Evolutionary conservation across 2,888 invertebrate species (phyloP).

Genomic region (Xanthostigma xanthostigma): DNA sequence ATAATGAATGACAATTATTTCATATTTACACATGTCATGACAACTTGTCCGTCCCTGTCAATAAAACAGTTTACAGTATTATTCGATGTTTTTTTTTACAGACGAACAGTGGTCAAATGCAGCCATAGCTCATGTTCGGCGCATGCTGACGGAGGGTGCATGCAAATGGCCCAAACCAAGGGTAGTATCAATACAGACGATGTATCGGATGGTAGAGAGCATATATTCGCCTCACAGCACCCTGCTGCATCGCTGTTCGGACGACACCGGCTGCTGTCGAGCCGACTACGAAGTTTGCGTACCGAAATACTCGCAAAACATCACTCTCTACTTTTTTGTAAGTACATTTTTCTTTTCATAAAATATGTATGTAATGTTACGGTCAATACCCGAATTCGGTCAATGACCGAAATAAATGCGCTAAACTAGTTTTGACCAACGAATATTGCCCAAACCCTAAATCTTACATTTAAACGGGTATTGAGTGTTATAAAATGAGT

Average conservation of each 20-base stretch:
- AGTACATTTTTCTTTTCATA: slow-evolving; percentile 29
- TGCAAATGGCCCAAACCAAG: slow-evolving; percentile 59
- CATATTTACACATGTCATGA: no score
- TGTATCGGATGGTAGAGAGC: slow-evolving; percentile 47
- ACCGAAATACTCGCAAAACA: slow-evolving; percentile 52
- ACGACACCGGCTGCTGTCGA: slow-evolving; percentile 77
- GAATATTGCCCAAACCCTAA: no score
- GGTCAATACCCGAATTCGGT: no score
- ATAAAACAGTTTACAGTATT: no score
- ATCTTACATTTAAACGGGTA: no score
- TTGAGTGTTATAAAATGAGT: no score
- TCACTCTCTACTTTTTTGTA: slow-evolving; percentile 68
- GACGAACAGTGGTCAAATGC: slow-evolving; percentile 8
- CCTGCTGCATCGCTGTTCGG: slow-evolving; percentile 70
- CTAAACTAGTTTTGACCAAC: no score
- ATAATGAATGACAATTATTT: no score
- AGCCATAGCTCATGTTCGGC: slow-evolving; percentile 21
- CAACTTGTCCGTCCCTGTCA: no score
- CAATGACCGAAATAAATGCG: no score
- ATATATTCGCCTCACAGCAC: slow-evolving; percentile 76
- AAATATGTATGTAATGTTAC: no score
- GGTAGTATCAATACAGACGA: slow-evolving; percentile 57
- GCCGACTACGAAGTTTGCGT: slow-evolving; percentile 58
- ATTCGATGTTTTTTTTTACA: not conserved
- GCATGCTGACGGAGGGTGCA: slow-evolving; percentile 31